These are phyloP conservation scores for Aphelinus atriplicis DNA, from an alignment of 1,140 invertebrate species.

Conservation along the genomic window DNA sequence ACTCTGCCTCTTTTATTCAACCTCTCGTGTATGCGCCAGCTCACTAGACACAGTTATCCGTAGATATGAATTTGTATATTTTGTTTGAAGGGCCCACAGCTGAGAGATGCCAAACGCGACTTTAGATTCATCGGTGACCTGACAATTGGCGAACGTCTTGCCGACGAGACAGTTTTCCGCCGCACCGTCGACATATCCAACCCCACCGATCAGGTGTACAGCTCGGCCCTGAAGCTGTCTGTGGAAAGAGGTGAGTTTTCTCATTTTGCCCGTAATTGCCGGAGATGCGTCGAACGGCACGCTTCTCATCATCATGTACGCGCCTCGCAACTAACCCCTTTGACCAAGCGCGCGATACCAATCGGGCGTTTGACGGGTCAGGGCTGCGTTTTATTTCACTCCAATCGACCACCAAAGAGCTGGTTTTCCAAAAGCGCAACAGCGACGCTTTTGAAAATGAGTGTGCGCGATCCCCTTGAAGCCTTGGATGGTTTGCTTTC, in stretches of 20 bases:
- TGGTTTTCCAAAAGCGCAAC: too few species aligned
- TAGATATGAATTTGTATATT: background rate
- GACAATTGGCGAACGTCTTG: constrained; percentile 47
- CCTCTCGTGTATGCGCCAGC: too few species aligned
- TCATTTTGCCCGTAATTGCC: too few species aligned
- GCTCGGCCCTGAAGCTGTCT: constrained; percentile 40
- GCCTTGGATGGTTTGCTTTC: too few species aligned
- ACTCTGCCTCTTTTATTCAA: too few species aligned
- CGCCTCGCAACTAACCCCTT: constrained; percentile 6
- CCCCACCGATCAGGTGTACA: constrained; percentile 49
- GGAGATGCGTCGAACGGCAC: background rate
- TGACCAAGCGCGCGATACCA: background rate
- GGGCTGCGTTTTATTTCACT: too few species aligned
- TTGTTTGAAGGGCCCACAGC: background rate
- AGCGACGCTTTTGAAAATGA: too few species aligned
- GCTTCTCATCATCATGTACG: constrained; percentile 1
- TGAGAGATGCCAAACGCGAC: constrained; percentile 34
- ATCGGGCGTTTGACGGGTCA: too few species aligned
- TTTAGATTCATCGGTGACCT: constrained; percentile 57
- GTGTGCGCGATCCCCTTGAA: too few species aligned
- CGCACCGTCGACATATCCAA: constrained; percentile 53
- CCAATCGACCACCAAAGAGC: too few species aligned
- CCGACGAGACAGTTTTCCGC: constrained; percentile 56
- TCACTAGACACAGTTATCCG: too few species aligned
- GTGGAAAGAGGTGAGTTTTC: constrained; percentile 48